Evolutionary conservation across 2,888 invertebrate genomes (phyloP).

Genomic region (Venustoraphidia nigricollis): DNA sequence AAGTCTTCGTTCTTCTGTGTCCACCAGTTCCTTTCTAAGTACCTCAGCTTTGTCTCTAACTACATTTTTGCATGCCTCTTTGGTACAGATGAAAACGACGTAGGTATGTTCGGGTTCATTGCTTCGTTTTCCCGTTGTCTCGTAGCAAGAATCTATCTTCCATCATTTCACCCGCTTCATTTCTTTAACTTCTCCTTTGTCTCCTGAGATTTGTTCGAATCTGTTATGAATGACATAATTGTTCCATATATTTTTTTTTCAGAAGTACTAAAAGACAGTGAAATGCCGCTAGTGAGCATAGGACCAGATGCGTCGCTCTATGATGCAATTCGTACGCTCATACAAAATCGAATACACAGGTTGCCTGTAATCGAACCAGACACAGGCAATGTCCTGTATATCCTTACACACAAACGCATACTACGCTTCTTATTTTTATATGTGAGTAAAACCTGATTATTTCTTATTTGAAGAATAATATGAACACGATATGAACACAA

Average conservation of each 20-base stretch:
- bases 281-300: conserved; percentile 78
- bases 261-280: conserved; percentile 77
- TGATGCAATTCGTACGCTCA: conserved; percentile 86
- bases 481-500: no score
- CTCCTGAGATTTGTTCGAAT: no score
- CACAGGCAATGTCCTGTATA: conserved; percentile 93
- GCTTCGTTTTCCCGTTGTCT: no score
- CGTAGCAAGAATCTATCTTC: no score
- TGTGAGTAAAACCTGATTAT: conserved; percentile 49
- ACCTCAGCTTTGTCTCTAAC: no score
- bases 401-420: conserved; percentile 96
- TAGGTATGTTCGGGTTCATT: no score
- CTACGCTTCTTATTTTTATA: conserved; percentile 95
- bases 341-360: conserved; percentile 89
- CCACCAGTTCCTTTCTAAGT: no score
- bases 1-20: no score
- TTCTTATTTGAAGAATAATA: neutral
- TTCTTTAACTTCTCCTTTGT: no score
- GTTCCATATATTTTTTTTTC: conserved; percentile 17
- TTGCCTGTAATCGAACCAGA: conserved; percentile 92
- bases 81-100: no score
- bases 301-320: conserved; percentile 83
- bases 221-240: neutral
- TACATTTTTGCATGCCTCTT: no score
- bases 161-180: no score